Conservation (phyloP, 1,140 invertebrate genomes). For the Drosophila varians region DNA sequence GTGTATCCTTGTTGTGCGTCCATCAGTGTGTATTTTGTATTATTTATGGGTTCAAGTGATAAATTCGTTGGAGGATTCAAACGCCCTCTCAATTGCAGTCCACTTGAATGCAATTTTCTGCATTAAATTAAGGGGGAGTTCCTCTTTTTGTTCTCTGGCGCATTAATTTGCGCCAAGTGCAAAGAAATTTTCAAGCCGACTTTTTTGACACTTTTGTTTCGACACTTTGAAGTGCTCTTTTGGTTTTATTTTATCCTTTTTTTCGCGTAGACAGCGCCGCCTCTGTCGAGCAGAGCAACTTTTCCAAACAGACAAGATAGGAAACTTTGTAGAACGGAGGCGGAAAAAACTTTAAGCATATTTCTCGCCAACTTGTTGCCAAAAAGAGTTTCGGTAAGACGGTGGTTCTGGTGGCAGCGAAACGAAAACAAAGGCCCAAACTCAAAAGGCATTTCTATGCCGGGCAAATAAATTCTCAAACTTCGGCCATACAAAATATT, state of each 20-base stretch:
- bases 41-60: conserved; percentile 71
- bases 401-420: conserved; percentile 12
- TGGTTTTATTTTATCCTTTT: conserved; percentile 19
- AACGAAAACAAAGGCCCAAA: conserved; percentile 29
- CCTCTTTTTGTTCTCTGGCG: conserved; percentile 24
- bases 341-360: conserved; percentile 59
- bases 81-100: conserved; percentile 37
- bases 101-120: conserved; percentile 58
- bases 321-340: conserved; percentile 33
- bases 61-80: conserved; percentile 50
- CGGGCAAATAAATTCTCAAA: conserved; percentile 73
- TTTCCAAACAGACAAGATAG: conserved; percentile 54
- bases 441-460: conserved; percentile 42
- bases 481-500: conserved; percentile 74
- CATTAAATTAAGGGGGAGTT: conserved; percentile 64
- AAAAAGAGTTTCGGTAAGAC: conserved; percentile 45
- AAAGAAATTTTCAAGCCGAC: conserved; percentile 38
- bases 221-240: conserved; percentile 73
- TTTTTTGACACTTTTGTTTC: conserved; percentile 79
- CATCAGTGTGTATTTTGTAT: conserved; percentile 58
- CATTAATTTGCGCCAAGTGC: conserved; percentile 62
- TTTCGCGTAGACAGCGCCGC: not conserved
- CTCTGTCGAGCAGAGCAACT: conserved; percentile 17
- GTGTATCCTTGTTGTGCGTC: conserved; percentile 34
- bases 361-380: conserved; percentile 74